Evolutionary conservation across 2,797 vertebrate species (phyloP).

Genomic region (Crax fasciolata): DNA sequence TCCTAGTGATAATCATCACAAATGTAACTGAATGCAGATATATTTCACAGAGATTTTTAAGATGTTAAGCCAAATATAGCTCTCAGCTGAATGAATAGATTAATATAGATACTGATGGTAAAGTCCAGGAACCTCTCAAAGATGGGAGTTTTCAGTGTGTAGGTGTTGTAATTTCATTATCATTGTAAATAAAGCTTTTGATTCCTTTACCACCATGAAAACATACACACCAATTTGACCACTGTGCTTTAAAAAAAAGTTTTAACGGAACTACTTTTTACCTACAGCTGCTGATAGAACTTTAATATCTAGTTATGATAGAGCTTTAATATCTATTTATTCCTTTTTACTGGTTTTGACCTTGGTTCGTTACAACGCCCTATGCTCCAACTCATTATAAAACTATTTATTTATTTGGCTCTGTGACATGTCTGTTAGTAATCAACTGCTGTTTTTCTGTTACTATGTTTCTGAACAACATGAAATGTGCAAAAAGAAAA

Average conservation of each 20-base stretch:
- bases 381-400: not conserved
- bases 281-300: not conserved
- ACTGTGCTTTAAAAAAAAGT: not conserved
- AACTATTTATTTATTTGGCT: not conserved
- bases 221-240: not conserved
- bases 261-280: not conserved
- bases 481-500: conserved; percentile 12
- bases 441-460: not conserved
- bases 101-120: not conserved
- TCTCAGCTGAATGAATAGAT: not conserved
- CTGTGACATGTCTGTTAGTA: conserved; percentile 27
- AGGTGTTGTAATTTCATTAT: not conserved
- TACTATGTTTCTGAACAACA: not conserved
- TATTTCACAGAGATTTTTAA: conserved; percentile 14
- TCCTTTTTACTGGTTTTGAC: not conserved
- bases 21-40: not conserved
- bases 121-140: not conserved
- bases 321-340: not conserved
- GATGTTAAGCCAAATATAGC: not conserved
- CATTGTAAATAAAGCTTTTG: not conserved
- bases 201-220: not conserved
- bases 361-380: not conserved
- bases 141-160: not conserved
- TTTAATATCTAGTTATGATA: not conserved
- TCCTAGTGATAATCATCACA: not conserved